Evolutionary conservation across 2,113 vertebrate genomes (phyloP).

Genomic region (Pelodiscus sinensis): DNA sequence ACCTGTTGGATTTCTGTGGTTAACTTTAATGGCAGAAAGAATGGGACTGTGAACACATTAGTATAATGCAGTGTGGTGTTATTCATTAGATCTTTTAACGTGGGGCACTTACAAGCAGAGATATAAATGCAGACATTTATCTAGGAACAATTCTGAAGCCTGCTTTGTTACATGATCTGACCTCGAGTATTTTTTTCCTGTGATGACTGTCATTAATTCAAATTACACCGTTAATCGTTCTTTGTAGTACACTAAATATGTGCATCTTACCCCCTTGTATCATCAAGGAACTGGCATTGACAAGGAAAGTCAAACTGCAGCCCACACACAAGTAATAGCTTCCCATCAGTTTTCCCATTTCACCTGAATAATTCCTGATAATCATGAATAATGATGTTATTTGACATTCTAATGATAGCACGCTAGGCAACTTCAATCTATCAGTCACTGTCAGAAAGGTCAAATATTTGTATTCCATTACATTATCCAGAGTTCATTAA

Average conservation of each 20-base stretch:
- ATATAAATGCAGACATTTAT: not conserved
- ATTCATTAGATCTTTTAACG: not conserved
- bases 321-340: conserved; percentile 79
- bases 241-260: conserved; percentile 73
- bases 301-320: conserved; percentile 75
- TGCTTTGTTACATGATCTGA: conserved; percentile 35
- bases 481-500: conserved; percentile 79
- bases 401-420: conserved; percentile 84
- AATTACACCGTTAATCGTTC: conserved; percentile 70
- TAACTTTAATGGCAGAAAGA: not conserved
- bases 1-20: not conserved
- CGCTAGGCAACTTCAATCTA: conserved; percentile 81
- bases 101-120: not conserved
- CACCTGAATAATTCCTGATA: conserved; percentile 86
- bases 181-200: conserved; percentile 67
- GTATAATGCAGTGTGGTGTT: conserved; percentile 26
- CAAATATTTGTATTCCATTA: conserved; percentile 83
- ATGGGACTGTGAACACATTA: not conserved
- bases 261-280: conserved; percentile 64
- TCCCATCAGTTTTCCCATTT: conserved; percentile 83
- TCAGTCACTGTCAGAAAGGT: conserved; percentile 86
- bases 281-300: conserved; percentile 63
- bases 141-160: not conserved
- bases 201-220: conserved; percentile 77
- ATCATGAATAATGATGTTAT: conserved; percentile 92